phyloP scores from a whole-genome alignment of 2,797 vertebrate species.

The Monodelphis domestica region DNA sequence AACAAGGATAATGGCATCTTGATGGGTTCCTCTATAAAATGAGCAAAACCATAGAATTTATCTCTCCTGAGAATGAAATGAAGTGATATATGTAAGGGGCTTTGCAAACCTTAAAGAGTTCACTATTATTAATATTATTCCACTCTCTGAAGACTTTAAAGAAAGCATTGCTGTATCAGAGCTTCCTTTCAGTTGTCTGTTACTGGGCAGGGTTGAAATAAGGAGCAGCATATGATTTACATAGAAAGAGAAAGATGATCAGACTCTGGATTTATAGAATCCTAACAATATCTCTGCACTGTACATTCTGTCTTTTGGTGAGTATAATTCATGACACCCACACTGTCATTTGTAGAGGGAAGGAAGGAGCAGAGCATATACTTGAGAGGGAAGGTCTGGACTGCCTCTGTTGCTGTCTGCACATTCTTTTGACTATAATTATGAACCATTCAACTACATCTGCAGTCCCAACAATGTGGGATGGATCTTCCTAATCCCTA shows the following conservation, averaged over 20 bases:
- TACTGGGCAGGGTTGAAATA: constrained; percentile 57
- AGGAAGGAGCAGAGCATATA: constrained; percentile 43
- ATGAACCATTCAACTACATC: constrained; percentile 79
- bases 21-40: background rate
- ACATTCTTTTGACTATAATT: constrained; percentile 71
- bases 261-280: constrained; percentile 44
- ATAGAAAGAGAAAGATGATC: background rate
- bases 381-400: constrained; percentile 46
- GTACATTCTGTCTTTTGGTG: constrained; percentile 6
- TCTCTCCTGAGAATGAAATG: background rate
- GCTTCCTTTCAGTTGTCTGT: constrained; percentile 53
- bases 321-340: constrained; percentile 28
- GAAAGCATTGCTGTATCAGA: constrained; percentile 23
- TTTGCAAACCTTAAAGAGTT: background rate
- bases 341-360: constrained; percentile 39
- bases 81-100: too few species aligned
- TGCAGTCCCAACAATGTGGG: constrained; percentile 76
- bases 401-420: constrained; percentile 71
- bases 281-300: background rate
- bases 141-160: background rate
- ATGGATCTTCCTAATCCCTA: constrained; percentile 68
- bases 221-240: constrained; percentile 52
- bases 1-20: background rate
- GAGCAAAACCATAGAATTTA: background rate
- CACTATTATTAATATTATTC: background rate